Percentiles rank a stretch among this genome's conserved stretches.
Conservation (phyloP, 2,888 invertebrate species). For the Xanthorhoe designata region DNA sequence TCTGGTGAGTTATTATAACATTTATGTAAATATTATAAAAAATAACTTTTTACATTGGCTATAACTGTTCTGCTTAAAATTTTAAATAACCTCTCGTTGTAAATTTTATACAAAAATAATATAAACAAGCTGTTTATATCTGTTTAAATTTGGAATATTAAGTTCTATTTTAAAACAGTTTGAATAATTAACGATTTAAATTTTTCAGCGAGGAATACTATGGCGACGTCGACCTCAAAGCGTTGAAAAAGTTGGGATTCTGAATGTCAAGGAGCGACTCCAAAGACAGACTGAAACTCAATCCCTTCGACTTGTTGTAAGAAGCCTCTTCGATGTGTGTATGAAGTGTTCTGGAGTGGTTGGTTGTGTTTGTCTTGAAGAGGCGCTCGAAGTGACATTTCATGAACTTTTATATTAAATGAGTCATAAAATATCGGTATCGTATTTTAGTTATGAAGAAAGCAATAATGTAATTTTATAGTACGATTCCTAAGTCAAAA, state of each 20-base stretch:
- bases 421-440: slow-evolving; percentile 21
- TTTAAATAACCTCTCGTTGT: no score
- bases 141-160: not conserved
- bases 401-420: slow-evolving; percentile 43
- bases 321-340: slow-evolving; percentile 32
- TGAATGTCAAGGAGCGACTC: slow-evolving; percentile 84
- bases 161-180: slow-evolving; percentile 1
- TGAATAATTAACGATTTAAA: slow-evolving; percentile 36
- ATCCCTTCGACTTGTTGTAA: slow-evolving; percentile 70
- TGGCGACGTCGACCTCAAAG: slow-evolving; percentile 95
- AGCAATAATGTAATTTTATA: slow-evolving; percentile 16
- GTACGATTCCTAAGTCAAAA: slow-evolving; percentile 29
- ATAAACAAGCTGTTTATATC: not conserved
- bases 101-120: no score
- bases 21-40: not conserved
- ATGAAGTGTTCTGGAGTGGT: slow-evolving; percentile 38
- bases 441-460: slow-evolving; percentile 1
- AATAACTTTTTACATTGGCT: not conserved
- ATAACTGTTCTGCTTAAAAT: no score
- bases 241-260: slow-evolving; percentile 93
- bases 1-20: slow-evolving; percentile 35
- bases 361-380: slow-evolving; percentile 59
- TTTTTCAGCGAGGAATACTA: slow-evolving; percentile 95
- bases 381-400: slow-evolving; percentile 64
- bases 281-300: slow-evolving; percentile 79